Conservation (phyloP, 2,113 vertebrate species). For the Ariopsis seemanni region DNA sequence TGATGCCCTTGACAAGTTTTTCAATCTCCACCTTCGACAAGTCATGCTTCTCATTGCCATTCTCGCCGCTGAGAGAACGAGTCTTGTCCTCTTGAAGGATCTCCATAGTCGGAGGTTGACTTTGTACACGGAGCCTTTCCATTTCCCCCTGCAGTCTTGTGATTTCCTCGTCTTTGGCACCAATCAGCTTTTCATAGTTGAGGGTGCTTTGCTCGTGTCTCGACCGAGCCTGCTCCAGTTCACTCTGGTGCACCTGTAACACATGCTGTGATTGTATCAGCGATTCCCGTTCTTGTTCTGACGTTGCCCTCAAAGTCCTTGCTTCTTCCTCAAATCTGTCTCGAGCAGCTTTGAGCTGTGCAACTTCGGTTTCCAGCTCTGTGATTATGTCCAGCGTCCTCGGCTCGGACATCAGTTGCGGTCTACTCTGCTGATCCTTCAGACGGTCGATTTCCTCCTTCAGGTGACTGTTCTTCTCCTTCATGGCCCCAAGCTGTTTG, state of each 20-base stretch:
- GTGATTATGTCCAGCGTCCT: constrained; percentile 84
- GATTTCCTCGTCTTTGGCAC: constrained; percentile 88
- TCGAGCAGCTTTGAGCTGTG: constrained; percentile 79
- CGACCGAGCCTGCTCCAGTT: constrained; percentile 82
- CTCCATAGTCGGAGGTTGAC: constrained; percentile 71
- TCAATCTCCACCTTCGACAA: constrained; percentile 93
- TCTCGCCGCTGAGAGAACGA: constrained; percentile 83
- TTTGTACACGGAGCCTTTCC: constrained; percentile 74
- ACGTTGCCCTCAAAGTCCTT: constrained; percentile 72
- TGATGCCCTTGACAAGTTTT: constrained; percentile 86
- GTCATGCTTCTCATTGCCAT: constrained; percentile 93
- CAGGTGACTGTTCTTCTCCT: constrained; percentile 94
- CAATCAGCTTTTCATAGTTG: constrained; percentile 79
- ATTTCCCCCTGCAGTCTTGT: constrained; percentile 78
- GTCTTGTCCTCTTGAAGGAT: constrained; percentile 89
- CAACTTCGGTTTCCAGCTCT: constrained; percentile 89
- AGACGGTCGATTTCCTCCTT: constrained; percentile 92
- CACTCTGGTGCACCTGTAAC: constrained; percentile 81
- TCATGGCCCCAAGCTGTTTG: constrained; percentile 85
- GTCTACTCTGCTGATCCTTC: constrained; percentile 86
- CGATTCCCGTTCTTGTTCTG: constrained; percentile 82
- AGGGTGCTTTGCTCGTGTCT: constrained; percentile 83
- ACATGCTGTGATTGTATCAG: constrained; percentile 78
- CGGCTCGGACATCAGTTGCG: constrained; percentile 74
- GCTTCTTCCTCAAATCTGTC: constrained; percentile 81